A percentile compares a stretch with the other conserved stretches of the same genome.
Conservation (phyloP, 2,888 invertebrate genomes). For the Macropis europaea region DNA sequence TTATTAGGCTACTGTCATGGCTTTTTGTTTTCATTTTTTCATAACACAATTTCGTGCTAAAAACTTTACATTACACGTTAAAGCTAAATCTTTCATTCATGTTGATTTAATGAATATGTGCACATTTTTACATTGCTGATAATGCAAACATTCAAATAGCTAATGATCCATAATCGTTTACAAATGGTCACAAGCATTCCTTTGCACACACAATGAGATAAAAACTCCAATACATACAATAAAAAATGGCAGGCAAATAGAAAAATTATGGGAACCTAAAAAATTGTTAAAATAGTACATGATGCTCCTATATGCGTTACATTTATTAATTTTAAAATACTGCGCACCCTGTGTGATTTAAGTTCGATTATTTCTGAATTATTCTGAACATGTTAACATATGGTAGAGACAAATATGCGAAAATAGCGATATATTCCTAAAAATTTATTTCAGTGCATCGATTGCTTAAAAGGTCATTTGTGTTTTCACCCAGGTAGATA, state of each 20-base stretch:
- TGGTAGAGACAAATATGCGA: conserved; percentile 17
- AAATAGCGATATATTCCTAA: conserved; percentile 36
- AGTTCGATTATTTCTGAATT: conserved; percentile 20
- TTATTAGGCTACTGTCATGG: conserved; percentile 73
- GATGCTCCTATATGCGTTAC: not conserved
- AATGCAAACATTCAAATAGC: conserved; percentile 57
- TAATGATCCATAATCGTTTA: conserved; percentile 39
- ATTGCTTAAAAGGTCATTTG: conserved; percentile 32
- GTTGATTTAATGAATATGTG: conserved; percentile 38
- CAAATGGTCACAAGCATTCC: conserved; percentile 22
- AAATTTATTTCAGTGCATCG: conserved; percentile 27
- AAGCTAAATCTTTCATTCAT: conserved; percentile 52
- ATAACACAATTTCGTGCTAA: conserved; percentile 38
- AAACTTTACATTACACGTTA: conserved; percentile 51
- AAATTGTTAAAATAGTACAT: conserved; percentile 12
- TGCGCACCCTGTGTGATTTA: conserved; percentile 31
- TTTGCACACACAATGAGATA: conserved; percentile 10
- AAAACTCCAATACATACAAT: conserved; percentile 2
- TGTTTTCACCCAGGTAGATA: conserved; percentile 15
- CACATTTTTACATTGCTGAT: conserved; percentile 53
- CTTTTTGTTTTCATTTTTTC: conserved; percentile 37
- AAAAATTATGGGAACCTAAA: conserved; percentile 22
- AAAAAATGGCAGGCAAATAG: conserved; percentile 29
- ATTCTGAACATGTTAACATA: conserved; percentile 7
- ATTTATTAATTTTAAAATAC: conserved; percentile 42